Conservation (phyloP, 2,888 invertebrate genomes). For the Aquatica leii region DNA sequence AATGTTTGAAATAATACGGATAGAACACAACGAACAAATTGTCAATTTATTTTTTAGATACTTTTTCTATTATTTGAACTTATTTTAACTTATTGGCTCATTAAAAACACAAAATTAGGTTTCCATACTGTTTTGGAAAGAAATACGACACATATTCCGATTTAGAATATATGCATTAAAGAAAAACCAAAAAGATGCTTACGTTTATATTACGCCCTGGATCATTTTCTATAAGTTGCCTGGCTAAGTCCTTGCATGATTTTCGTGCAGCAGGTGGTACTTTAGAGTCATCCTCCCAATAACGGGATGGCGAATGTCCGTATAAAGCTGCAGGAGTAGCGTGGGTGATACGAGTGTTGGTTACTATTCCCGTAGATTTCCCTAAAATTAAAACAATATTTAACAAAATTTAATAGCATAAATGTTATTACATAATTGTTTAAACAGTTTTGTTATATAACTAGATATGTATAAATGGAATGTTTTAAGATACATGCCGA, state of each 20-base stretch:
- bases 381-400: conserved; percentile 59
- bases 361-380: conserved; percentile 83
- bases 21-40: conserved; percentile 1
- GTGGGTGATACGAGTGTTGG: conserved; percentile 81
- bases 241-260: conserved; percentile 80
- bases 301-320: conserved; percentile 77
- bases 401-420: too few relatives aligned
- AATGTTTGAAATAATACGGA: too few relatives aligned
- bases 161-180: background rate
- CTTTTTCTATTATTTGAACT: conserved; percentile 4
- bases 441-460: too few relatives aligned
- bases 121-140: background rate
- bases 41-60: background rate
- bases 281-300: conserved; percentile 83
- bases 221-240: conserved; percentile 80
- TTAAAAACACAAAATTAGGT: background rate
- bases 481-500: background rate
- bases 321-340: conserved; percentile 82
- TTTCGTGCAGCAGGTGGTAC: conserved; percentile 75
- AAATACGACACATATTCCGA: background rate
- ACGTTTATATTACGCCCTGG: conserved; percentile 80
- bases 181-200: conserved; percentile 46
- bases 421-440: too few relatives aligned
- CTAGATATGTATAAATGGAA: too few relatives aligned
- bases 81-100: background rate